Percentiles rank a stretch among this genome's conserved stretches.
Evolutionary conservation across 2,113 vertebrate genomes (phyloP).

Genomic region (Dendrocopos noguchii): DNA sequence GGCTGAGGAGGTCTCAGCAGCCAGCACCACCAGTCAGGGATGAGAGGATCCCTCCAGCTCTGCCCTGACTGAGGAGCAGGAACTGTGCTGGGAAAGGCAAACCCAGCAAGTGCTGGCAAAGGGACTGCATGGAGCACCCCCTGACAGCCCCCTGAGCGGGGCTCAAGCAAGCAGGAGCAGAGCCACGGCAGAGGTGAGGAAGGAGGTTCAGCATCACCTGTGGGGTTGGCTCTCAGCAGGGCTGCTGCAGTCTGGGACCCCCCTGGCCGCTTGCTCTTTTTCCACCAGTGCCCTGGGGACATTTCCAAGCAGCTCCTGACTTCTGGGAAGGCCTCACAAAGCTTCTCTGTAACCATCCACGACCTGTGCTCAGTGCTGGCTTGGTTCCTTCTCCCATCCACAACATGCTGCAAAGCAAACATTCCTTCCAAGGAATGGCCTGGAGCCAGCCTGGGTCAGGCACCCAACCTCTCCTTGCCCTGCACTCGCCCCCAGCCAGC

Average conservation of each 20-base stretch:
- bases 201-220: neutral
- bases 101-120: neutral
- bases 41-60: neutral
- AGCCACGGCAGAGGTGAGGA: neutral
- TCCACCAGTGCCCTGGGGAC: neutral
- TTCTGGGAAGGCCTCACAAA: slow-evolving; percentile 60
- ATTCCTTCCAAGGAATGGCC: slow-evolving; percentile 15
- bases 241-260: neutral
- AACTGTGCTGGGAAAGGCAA: neutral
- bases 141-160: too few species aligned
- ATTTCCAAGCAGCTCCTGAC: neutral
- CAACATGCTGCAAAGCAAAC: slow-evolving; percentile 20
- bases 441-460: neutral
- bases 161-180: neutral
- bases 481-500: neutral
- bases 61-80: neutral
- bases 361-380: slow-evolving; percentile 26
- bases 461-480: neutral
- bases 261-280: neutral
- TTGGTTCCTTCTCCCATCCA: slow-evolving; percentile 5
- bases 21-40: neutral
- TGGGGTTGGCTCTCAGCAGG: neutral
- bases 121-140: neutral
- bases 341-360: slow-evolving; percentile 30
- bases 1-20: neutral